Percentiles rank a stretch among this genome's conserved stretches.
phyloP scores from a whole-genome alignment of 2,113 vertebrate genomes.

The Ia io region DNA sequence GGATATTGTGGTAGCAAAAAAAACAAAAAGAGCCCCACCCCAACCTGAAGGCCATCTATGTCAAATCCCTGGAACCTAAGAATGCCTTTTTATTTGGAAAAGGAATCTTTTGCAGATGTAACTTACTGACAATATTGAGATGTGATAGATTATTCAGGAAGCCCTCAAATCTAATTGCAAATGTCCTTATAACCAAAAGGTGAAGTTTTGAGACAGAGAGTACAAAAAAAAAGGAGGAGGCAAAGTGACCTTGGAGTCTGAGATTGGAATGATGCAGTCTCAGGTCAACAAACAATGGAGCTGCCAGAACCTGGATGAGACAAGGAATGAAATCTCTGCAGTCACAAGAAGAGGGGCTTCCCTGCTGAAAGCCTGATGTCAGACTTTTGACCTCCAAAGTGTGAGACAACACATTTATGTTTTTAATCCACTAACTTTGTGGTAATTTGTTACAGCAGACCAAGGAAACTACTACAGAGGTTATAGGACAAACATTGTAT shows the following conservation, averaged over 20 bases:
- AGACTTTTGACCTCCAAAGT: neutral
- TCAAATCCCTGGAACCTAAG: neutral
- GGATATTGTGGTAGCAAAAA: neutral
- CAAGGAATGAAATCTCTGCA: neutral
- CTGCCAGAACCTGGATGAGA: neutral
- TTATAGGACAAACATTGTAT: neutral
- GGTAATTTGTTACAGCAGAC: neutral
- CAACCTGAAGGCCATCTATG: neutral
- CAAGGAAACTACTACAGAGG: neutral
- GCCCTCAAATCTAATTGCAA: neutral
- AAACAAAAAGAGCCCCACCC: neutral
- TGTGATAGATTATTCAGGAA: neutral
- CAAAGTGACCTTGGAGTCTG: neutral
- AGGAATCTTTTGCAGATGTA: neutral
- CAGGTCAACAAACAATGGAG: too few relatives aligned
- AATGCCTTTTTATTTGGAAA: neutral
- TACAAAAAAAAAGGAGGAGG: neutral
- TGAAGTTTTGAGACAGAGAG: neutral
- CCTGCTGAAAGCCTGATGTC: neutral
- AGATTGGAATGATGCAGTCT: neutral
- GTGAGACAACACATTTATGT: fast-evolving
- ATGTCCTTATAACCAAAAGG: neutral
- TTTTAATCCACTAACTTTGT: neutral
- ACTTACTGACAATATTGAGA: neutral
- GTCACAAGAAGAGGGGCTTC: neutral